phyloP scores from a whole-genome alignment of 2,113 vertebrate genomes.

The Albula goreensis region DNA sequence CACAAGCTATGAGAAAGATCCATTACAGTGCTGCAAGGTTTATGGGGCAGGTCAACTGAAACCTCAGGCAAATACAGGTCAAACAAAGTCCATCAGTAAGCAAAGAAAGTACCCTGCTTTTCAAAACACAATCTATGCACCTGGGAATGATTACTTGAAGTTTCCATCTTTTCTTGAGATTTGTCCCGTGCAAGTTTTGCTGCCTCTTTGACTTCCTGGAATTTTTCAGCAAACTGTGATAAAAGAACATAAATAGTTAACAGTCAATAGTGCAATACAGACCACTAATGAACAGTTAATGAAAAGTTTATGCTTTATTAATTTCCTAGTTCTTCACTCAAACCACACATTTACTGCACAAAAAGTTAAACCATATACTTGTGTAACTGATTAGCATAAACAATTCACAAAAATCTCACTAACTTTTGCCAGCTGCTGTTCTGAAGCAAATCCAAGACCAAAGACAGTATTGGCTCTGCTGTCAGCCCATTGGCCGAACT shows the following conservation, averaged over 20 bases:
- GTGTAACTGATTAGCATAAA: not conserved
- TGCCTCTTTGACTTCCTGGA: conserved; percentile 94
- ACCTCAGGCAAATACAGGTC: not conserved
- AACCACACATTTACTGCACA: not conserved
- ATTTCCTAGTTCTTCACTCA: not conserved
- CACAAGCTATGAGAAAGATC: not conserved
- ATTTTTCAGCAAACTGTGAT: conserved; percentile 95
- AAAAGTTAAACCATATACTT: not conserved
- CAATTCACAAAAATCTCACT: not conserved
- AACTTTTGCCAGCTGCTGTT: conserved; percentile 93
- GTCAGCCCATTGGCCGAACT: conserved; percentile 98
- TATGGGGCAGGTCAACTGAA: not conserved
- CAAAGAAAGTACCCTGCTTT: not conserved
- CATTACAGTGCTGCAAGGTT: not conserved
- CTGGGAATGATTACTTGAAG: conserved; percentile 86
- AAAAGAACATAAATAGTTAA: conserved; percentile 29
- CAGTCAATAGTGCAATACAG: conserved; percentile 2
- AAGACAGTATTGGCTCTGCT: conserved; percentile 97
- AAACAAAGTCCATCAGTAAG: not conserved
- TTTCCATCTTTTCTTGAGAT: conserved; percentile 92
- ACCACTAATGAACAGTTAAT: not conserved
- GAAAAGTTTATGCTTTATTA: not conserved
- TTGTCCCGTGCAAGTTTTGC: conserved; percentile 88
- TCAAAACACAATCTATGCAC: conserved; percentile 64
- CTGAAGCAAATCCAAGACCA: conserved; percentile 88